These are phyloP conservation scores for Chloroceryle inda DNA, from an alignment of 2,797 vertebrate genomes.

Conservation along the genomic window DNA sequence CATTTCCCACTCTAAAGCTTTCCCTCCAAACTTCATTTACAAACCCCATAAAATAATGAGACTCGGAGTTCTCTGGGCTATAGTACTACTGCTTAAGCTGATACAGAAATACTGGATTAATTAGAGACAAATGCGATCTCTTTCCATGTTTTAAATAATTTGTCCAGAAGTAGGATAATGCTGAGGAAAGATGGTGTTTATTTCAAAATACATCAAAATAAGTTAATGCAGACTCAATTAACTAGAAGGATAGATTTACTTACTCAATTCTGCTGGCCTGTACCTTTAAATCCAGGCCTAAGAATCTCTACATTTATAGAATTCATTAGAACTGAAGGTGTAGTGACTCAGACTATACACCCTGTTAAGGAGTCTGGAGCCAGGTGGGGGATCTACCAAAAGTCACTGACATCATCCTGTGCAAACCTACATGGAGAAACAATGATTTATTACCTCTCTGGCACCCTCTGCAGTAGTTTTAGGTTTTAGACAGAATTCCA, in stretches of 20 bases:
- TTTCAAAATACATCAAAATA: conserved; percentile 2
- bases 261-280: not conserved
- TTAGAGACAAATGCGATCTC: not conserved
- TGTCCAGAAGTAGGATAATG: not conserved
- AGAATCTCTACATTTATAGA: not conserved
- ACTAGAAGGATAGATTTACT: not conserved
- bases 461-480: not conserved
- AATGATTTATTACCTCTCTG: not conserved
- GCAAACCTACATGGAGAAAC: not conserved
- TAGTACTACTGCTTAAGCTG: not conserved
- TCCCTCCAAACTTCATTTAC: not conserved
- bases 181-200: not conserved
- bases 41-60: not conserved
- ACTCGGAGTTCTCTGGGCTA: not conserved
- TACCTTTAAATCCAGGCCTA: not conserved
- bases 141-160: not conserved
- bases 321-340: not conserved
- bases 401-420: not conserved
- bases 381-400: not conserved
- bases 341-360: not conserved
- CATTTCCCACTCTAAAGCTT: not conserved
- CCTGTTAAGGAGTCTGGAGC: not conserved
- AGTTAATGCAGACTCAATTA: not conserved
- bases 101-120: not conserved
- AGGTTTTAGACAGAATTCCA: not conserved